Percentiles rank a stretch among this genome's conserved stretches.
phyloP scores from a whole-genome alignment of 2,113 vertebrate species.

The Varanus komodoensis region DNA sequence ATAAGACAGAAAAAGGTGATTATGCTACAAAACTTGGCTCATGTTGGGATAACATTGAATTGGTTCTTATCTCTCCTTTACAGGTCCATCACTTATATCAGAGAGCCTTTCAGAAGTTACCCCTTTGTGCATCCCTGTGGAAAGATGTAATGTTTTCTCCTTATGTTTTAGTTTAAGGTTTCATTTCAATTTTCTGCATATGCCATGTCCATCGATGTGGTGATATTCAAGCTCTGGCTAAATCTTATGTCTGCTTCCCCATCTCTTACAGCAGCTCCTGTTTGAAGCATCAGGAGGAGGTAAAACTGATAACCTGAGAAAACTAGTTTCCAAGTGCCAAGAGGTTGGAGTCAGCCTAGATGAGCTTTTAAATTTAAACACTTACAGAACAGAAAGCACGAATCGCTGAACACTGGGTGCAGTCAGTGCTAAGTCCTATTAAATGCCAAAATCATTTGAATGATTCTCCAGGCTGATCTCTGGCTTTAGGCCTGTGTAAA shows the following conservation, averaged over 20 bases:
- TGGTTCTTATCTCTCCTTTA: slow-evolving; percentile 74
- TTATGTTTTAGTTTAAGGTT: slow-evolving; percentile 84
- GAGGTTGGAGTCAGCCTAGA: slow-evolving; percentile 96
- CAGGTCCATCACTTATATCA: slow-evolving; percentile 93
- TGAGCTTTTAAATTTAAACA: slow-evolving; percentile 92
- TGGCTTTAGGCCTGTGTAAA: slow-evolving; percentile 80
- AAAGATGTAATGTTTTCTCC: slow-evolving; percentile 96
- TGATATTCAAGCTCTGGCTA: slow-evolving; percentile 79
- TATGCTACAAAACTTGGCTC: background rate
- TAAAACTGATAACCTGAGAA: slow-evolving; percentile 92
- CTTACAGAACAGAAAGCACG: slow-evolving; percentile 87
- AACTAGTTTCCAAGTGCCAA: slow-evolving; percentile 93
- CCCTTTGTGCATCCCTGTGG: slow-evolving; percentile 95
- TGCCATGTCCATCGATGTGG: slow-evolving; percentile 87
- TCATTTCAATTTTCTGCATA: slow-evolving; percentile 82
- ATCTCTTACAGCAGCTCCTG: slow-evolving; percentile 92
- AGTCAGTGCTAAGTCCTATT: slow-evolving; percentile 81
- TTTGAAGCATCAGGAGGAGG: slow-evolving; percentile 94
- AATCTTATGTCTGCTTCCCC: slow-evolving; percentile 87
- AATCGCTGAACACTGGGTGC: slow-evolving; percentile 83
- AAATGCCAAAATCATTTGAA: slow-evolving; percentile 87
- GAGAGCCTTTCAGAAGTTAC: slow-evolving; percentile 92
- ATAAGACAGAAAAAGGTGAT: background rate
- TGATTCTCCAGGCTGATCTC: slow-evolving; percentile 83
- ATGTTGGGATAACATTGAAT: slow-evolving; percentile 37